phyloP scores from a whole-genome alignment of 2,113 vertebrate species.

The Cyanocitta stelleri region DNA sequence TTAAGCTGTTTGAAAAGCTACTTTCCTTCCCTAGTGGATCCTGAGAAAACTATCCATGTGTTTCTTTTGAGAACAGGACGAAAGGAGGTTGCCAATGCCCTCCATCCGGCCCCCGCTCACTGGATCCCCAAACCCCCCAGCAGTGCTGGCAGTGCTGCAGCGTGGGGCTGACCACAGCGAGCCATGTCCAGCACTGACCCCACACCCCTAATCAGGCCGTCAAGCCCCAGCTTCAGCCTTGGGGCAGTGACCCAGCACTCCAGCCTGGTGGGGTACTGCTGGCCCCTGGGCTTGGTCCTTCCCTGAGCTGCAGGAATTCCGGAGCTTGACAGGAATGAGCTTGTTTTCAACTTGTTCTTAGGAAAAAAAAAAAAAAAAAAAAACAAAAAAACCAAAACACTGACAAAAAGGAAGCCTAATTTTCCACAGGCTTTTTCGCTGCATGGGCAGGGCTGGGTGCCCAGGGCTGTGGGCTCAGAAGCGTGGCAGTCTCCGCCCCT shows the following conservation, averaged over 20 bases:
- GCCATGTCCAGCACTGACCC: rapidly evolving
- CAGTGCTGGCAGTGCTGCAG: neutral
- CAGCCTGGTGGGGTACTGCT: neutral
- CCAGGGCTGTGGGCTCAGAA: neutral
- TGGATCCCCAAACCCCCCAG: rapidly evolving
- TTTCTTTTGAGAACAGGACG: neutral
- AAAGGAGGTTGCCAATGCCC: neutral
- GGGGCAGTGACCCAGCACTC: neutral
- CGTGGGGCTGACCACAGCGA: rapidly evolving
- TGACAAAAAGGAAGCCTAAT: neutral
- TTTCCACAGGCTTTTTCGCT: slow-evolving; percentile 3
- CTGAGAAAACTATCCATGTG: neutral
- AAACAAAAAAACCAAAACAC: no score
- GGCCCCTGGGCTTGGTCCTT: neutral
- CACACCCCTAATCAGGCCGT: neutral
- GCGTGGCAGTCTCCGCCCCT: rapidly evolving
- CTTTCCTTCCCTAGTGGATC: neutral
- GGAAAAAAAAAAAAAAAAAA: no score
- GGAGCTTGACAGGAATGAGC: neutral
- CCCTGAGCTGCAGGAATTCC: neutral
- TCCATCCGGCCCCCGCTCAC: rapidly evolving
- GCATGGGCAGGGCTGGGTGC: neutral
- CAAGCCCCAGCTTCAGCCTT: neutral
- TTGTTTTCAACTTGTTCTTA: neutral
- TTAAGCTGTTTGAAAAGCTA: neutral